Base-by-base conservation (phyloP, 2,113 vertebrate species). In the Caloenas nicobarica region DNA sequence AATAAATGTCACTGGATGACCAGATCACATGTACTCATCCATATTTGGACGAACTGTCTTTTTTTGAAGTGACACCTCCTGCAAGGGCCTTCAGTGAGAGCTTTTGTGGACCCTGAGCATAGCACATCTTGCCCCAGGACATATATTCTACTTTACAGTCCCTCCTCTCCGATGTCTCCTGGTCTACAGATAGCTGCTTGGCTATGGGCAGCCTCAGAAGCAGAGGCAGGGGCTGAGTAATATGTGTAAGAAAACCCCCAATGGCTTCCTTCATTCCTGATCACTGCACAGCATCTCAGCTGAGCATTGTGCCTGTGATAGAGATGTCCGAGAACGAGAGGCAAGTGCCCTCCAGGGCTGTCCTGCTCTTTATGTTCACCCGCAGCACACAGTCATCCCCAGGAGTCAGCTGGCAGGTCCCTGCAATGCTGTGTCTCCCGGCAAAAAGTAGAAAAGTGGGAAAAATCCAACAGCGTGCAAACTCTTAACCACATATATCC, bases 191-290 rank as follows among this genome's bases (percentile, higher is more conserved):
- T 13, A 34, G 22, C 38, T 79, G 46, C 60, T 87, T 2, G 3
- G 5, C 65, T 38, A 5, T 0, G 48, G 62, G 38, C 50, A 69
- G 74, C 46, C 74, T 56, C 21, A 34, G 46, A 36, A 79, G 62
- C 34, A n/a, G 31, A 29, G 53, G 24, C 40, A 57, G 40, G 13
- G 2, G n/a, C 46, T 73, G 36, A 26, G 26, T 7, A 22, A 48
- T 2, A 8, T 5, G 21, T 4, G 10, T 2, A 40, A 58, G 42
- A 24, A 70, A 33, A 18, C 11, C 15, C 26, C 15, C 0, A 0
- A 13, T 4, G 54, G 28, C 13, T 42, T 78, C 51, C 18, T 87
- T 34, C 5, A 0, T 11, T 46, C 81, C 62, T 22, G 44, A 17
- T 28, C 24, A 2, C 4, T 18, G 38, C 81, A 80, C 8, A 2